Evolutionary conservation across 2,113 vertebrate genomes (phyloP), one percentile per base, ranked within the genome.

Genomic region (Catagonus wagneri): DNA sequence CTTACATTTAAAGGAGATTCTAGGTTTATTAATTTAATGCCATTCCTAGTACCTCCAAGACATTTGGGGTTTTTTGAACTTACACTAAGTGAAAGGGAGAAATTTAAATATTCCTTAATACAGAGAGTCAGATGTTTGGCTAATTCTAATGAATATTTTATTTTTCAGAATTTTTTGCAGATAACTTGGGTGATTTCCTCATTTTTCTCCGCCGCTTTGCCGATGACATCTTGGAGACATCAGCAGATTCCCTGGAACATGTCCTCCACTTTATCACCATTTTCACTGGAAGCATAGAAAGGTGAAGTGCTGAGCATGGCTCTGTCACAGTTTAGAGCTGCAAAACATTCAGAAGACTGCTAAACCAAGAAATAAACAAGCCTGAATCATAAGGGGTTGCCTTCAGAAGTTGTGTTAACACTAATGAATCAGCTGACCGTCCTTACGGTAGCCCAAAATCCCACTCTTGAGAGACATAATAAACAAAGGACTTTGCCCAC

Each of bases 141-240:
- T 94, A 75, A 96, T 94, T 89, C 34, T 56, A 94, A 17, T 65
- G n/a, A 80, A 63, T 54, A 22, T 80, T 95, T 97, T 86, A 81
- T 44, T 83, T 94, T n/a, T 78, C 98, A 99, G 99, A 99, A 93
- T 99, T 99, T 98, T 99, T 99, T 98, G 99, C 99, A 0, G 99
- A 99, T 97, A 99, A 99, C 97, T 86, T 99, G 98, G 99, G 99
- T 0, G 99, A 99, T 97, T 99, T 99, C 98, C 99, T 99, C 98
- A 99, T 99, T 97, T 99, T 99, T 97, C 98, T 99, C 94, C 99
- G 99, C 34, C 99, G 99, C 60, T 99, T 99, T 92, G 99, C 99
- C 2, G 99, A 99, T 13, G 99, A 99, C 56, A 98, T 99, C 92
- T 98, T 99, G 98, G 99, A 99, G 98, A 99, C 99, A 0, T 99